Conservation (phyloP, 1,140 invertebrate genomes). For the Meloidogyne chitwoodi region DNA sequence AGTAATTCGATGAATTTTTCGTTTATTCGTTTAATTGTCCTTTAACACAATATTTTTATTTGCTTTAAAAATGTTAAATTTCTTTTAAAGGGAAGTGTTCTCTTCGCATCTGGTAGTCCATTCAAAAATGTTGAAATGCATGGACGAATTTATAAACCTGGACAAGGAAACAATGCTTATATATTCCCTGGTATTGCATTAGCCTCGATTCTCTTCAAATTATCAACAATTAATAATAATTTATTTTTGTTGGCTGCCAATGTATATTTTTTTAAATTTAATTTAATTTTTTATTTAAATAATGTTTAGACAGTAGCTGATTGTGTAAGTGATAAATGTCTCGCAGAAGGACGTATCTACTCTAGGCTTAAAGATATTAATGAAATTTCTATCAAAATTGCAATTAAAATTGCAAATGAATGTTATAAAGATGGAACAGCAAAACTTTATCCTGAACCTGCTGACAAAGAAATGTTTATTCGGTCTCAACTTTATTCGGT, state of each 20-base stretch:
- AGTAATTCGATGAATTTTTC: slow-evolving; percentile 13
- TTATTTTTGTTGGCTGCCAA: slow-evolving; percentile 83
- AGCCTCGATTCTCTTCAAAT: slow-evolving; percentile 74
- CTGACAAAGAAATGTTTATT: slow-evolving; percentile 64
- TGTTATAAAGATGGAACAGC: slow-evolving; percentile 71
- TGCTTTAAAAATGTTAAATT: not conserved
- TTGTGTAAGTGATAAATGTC: slow-evolving; percentile 76
- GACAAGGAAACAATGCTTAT: slow-evolving; percentile 93
- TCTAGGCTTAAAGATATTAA: slow-evolving; percentile 83
- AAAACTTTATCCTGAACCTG: slow-evolving; percentile 64
- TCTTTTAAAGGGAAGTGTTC: slow-evolving; percentile 71
- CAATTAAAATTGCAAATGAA: slow-evolving; percentile 76
- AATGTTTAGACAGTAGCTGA: slow-evolving; percentile 72
- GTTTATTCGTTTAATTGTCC: no score
- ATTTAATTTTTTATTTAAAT: not conserved
- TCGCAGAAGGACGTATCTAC: slow-evolving; percentile 83
- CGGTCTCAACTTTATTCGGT: slow-evolving; percentile 63
- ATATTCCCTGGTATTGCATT: slow-evolving; percentile 85
- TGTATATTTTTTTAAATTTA: slow-evolving; percentile 62
- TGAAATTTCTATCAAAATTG: slow-evolving; percentile 82
- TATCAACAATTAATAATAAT: slow-evolving; percentile 81
- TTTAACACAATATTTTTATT: slow-evolving; percentile 1
- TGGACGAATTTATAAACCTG: slow-evolving; percentile 77
- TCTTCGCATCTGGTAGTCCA: slow-evolving; percentile 87
- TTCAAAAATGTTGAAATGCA: slow-evolving; percentile 76